Conservation (phyloP, 2,113 vertebrate species). For the Notarius quadriscutis region DNA sequence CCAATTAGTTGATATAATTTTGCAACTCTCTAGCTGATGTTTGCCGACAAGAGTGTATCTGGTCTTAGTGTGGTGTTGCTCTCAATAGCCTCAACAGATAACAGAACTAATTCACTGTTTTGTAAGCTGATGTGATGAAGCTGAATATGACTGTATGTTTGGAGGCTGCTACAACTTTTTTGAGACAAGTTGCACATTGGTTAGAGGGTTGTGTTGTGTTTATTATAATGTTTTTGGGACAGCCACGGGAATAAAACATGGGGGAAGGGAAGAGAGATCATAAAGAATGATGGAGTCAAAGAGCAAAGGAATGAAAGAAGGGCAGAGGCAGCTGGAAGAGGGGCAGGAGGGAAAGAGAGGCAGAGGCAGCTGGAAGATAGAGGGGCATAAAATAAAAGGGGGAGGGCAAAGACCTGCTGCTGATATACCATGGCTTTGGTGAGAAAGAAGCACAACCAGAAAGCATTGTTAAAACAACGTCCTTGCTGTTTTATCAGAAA, state of each 20-base stretch:
- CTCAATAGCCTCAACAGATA: not conserved
- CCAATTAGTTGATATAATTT: not conserved
- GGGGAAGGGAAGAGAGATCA: constrained; percentile 33
- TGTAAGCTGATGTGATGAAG: constrained; percentile 19
- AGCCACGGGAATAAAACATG: constrained; percentile 28
- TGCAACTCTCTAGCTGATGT: not conserved
- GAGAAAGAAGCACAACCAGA: not conserved
- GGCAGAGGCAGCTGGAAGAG: constrained; percentile 5
- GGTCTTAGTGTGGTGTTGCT: not conserved
- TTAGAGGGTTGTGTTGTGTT: constrained; percentile 49
- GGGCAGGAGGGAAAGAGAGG: constrained; percentile 7
- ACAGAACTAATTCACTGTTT: not conserved
- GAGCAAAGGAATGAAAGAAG: constrained; percentile 40
- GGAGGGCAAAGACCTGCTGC: constrained; percentile 17
- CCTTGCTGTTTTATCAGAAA: not conserved
- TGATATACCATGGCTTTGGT: not conserved
- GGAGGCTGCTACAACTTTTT: constrained; percentile 43
- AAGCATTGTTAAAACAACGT: not conserved
- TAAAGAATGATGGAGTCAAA: constrained; percentile 10
- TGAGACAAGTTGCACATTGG: constrained; percentile 56
- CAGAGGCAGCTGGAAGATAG: not conserved
- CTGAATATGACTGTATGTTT: constrained; percentile 40
- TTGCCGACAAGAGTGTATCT: not conserved
- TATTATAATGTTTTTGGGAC: constrained; percentile 49
- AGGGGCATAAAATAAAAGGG: constrained; percentile 11